These are phyloP conservation scores for Herpetotheres cachinnans DNA, from an alignment of 2,113 vertebrate species.

Conservation along the genomic window DNA sequence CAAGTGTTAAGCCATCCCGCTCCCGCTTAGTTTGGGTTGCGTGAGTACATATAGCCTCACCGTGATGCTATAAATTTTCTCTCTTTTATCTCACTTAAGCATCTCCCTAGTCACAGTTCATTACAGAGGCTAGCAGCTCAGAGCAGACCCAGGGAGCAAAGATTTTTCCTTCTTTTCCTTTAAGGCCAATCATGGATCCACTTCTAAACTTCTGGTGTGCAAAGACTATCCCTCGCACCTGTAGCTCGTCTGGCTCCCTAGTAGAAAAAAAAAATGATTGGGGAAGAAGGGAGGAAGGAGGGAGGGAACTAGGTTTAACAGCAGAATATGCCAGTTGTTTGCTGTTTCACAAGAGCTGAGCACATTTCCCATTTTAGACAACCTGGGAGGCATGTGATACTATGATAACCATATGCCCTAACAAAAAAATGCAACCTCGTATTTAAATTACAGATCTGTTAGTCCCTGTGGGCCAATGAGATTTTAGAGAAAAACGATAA, in stretches of 20 bases:
- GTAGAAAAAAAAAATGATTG: not conserved
- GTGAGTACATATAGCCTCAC: not conserved
- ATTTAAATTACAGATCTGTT: not conserved
- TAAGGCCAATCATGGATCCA: not conserved
- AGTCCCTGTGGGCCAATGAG: not conserved
- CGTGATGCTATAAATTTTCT: not conserved
- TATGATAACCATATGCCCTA: not conserved
- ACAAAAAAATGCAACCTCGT: not conserved
- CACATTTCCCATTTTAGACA: not conserved
- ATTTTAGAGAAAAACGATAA: conserved; percentile 2
- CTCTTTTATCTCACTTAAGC: not conserved
- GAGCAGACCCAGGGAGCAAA: not conserved
- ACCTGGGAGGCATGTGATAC: not conserved
- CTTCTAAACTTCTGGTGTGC: not conserved
- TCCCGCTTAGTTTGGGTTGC: not conserved
- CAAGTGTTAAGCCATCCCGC: not conserved
- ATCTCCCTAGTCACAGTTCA: not conserved
- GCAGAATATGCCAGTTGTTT: not conserved
- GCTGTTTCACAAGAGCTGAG: not conserved
- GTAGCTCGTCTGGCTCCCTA: not conserved
- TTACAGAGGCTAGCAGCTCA: not conserved
- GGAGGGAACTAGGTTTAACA: not conserved
- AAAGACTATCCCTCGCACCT: not conserved
- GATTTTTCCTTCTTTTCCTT: not conserved
- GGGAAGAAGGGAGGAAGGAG: not conserved